Conservation (phyloP, 2,797 vertebrate genomes). For the Bucorvus abyssinicus region DNA sequence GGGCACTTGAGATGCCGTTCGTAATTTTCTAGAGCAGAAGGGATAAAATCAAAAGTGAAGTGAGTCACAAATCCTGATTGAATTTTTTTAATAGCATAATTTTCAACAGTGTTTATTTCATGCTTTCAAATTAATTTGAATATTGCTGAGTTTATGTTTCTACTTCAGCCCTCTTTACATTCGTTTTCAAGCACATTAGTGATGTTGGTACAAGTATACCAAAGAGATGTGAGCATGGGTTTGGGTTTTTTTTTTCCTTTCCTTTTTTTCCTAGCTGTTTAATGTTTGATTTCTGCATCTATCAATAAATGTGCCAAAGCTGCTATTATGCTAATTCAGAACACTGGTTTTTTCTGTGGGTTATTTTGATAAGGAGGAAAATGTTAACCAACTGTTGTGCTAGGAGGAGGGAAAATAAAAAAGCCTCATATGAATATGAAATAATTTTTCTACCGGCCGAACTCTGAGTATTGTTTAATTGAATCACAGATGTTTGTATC, state of each 20-base stretch:
- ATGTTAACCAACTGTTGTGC: background rate
- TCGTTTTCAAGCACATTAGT: background rate
- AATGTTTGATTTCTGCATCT: background rate
- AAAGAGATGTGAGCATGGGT: background rate
- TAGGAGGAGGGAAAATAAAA: background rate
- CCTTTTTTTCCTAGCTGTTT: background rate
- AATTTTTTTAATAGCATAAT: constrained; percentile 25
- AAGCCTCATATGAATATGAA: background rate
- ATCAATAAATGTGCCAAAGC: background rate
- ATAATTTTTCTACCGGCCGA: background rate
- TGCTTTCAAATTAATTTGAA: constrained; percentile 14
- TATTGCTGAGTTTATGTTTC: background rate
- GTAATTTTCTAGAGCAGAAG: constrained; percentile 19
- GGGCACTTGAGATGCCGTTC: background rate
- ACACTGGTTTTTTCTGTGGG: background rate
- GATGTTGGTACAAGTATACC: background rate
- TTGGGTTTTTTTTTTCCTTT: background rate
- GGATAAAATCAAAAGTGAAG: constrained; percentile 49
- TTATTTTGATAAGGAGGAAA: background rate
- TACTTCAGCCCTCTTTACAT: background rate
- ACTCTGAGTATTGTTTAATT: background rate
- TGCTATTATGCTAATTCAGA: background rate
- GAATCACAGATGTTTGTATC: background rate
- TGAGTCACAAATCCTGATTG: constrained; percentile 36
- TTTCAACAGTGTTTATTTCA: constrained; percentile 22